Conservation (phyloP, 2,113 vertebrate species). For the Columba janthina region DNA sequence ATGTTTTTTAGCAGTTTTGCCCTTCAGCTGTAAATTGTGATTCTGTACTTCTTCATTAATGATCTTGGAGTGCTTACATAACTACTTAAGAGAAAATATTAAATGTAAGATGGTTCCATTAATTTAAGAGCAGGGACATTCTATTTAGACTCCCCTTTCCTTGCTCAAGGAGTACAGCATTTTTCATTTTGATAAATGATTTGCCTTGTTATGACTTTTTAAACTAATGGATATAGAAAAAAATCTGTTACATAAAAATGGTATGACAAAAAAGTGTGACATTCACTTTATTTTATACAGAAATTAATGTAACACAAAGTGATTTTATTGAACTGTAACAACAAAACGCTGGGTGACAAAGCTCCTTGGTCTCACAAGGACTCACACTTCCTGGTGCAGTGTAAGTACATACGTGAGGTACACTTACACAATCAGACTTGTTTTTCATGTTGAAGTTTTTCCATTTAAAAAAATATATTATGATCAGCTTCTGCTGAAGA, state of each 20-base stretch:
- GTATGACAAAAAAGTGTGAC: constrained; percentile 71
- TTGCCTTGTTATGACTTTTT: constrained; percentile 68
- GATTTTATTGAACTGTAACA: constrained; percentile 42
- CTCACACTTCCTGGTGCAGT: not conserved
- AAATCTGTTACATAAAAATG: constrained; percentile 68
- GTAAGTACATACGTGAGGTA: fast-evolving
- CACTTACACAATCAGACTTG: not conserved
- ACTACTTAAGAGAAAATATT: constrained; percentile 65
- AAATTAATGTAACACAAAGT: constrained; percentile 44
- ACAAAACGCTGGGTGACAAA: not conserved
- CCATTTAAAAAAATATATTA: not conserved
- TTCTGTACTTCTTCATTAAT: constrained; percentile 52
- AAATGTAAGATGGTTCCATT: constrained; percentile 62
- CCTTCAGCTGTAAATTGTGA: constrained; percentile 48
- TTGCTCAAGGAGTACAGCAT: constrained; percentile 49
- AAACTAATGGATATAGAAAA: constrained; percentile 70
- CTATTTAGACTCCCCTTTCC: constrained; percentile 61
- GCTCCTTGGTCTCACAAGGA: not conserved
- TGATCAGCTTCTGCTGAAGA: not conserved
- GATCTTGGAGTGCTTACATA: constrained; percentile 55
- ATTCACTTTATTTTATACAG: constrained; percentile 70
- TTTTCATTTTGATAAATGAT: constrained; percentile 75
- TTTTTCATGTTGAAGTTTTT: not conserved
- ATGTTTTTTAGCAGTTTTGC: constrained; percentile 31
- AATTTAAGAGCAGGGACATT: constrained; percentile 58